A percentile compares a stretch with the other conserved stretches of the same genome.
These are phyloP conservation scores for Frankliniella intonsa DNA, from an alignment of 2,888 invertebrate species.

Conservation along the genomic window DNA sequence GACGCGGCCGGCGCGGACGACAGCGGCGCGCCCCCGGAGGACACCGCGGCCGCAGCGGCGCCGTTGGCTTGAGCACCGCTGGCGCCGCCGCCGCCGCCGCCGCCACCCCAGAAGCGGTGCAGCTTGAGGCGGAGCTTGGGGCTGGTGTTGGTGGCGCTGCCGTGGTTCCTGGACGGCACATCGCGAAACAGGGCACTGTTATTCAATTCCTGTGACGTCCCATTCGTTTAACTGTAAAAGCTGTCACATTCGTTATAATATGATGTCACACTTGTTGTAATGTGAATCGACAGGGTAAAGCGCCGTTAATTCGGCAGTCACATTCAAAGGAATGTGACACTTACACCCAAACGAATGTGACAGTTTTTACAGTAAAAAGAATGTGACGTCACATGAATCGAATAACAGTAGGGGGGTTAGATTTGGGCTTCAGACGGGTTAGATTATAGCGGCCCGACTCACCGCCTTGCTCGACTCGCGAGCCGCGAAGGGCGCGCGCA, in stretches of 20 bases:
- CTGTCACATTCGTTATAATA: too few relatives aligned
- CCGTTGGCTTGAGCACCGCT: conserved; percentile 40
- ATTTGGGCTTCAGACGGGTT: conserved; percentile 34
- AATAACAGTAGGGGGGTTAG: conserved; percentile 40
- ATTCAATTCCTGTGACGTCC: too few relatives aligned
- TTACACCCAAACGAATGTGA: too few relatives aligned
- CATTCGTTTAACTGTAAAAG: too few relatives aligned
- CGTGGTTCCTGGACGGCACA: conserved; percentile 41
- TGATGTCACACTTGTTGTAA: too few relatives aligned
- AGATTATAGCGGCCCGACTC: conserved; percentile 40
- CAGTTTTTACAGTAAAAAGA: too few relatives aligned
- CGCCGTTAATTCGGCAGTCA: too few relatives aligned
- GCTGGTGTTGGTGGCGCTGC: conserved; percentile 51
- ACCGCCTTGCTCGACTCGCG: background rate
- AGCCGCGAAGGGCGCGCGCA: background rate
- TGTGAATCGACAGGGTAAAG: too few relatives aligned
- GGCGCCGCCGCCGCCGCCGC: conserved; percentile 41
- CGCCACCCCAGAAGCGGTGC: conserved; percentile 64
- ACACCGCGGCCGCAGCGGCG: conserved; percentile 32
- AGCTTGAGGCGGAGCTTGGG: conserved; percentile 72
- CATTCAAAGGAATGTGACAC: too few relatives aligned
- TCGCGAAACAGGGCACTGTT: conserved; percentile 42
- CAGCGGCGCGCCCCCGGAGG: conserved; percentile 34
- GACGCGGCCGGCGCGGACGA: conserved; percentile 39
- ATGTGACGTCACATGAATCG: too few relatives aligned